Evolutionary conservation across 2,888 invertebrate genomes (phyloP).

Genomic region (Drosophila barbarae): DNA sequence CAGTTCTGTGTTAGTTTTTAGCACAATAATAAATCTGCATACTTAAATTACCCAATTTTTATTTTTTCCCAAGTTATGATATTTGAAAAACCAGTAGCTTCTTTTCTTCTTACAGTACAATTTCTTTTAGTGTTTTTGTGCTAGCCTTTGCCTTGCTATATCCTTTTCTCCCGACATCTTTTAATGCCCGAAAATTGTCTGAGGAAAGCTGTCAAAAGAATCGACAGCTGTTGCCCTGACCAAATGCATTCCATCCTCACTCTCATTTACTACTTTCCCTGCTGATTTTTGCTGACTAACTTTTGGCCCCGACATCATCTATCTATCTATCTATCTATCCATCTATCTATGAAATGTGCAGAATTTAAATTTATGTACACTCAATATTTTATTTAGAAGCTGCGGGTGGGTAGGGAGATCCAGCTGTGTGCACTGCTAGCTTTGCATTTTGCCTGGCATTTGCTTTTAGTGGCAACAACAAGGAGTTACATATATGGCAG

Average conservation of each 20-base stretch:
- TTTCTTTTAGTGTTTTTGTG: conserved; percentile 12
- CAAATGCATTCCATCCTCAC: conserved; percentile 37
- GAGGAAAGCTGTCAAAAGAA: conserved; percentile 34
- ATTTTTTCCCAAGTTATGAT: too few species aligned
- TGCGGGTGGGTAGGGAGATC: conserved; percentile 5
- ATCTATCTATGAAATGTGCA: conserved; percentile 19
- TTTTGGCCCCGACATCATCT: conserved; percentile 39
- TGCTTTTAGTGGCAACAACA: conserved; percentile 57
- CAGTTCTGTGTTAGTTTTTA: too few species aligned
- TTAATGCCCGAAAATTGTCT: conserved; percentile 26
- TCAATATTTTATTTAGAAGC: conserved; percentile 70
- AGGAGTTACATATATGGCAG: conserved; percentile 15
- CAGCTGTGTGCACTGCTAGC: conserved; percentile 37
- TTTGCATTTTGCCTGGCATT: conserved; percentile 59
- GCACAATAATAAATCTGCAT: too few species aligned
- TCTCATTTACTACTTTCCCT: conserved; percentile 21
- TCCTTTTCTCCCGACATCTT: conserved; percentile 4
- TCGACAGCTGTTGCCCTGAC: conserved; percentile 34
- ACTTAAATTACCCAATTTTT: too few species aligned
- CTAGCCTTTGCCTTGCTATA: not conserved
- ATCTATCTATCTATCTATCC: not conserved
- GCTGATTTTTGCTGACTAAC: conserved; percentile 69
- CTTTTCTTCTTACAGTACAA: accelerated
- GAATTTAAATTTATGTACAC: conserved; percentile 69
- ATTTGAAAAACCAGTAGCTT: not conserved